phyloP scores from a whole-genome alignment of 2,113 vertebrate genomes.

The Serilophus lunatus region DNA sequence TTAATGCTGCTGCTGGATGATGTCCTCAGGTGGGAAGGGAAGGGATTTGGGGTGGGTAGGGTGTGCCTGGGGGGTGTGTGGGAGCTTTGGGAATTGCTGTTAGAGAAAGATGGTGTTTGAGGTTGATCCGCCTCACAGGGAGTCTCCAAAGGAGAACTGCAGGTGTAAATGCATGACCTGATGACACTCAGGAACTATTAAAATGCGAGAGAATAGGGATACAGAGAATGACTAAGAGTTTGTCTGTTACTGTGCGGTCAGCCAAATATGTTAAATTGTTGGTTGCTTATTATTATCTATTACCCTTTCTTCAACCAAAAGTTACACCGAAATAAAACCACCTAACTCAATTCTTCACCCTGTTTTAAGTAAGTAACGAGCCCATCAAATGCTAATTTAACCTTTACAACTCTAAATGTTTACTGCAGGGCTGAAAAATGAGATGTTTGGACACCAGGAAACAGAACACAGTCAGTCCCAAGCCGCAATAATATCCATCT shows the following conservation, averaged over 20 bases:
- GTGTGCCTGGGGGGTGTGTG: background rate
- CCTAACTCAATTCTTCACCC: background rate
- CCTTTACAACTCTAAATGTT: background rate
- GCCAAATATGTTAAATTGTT: background rate
- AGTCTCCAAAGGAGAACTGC: background rate
- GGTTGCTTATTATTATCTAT: background rate
- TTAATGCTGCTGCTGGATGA: background rate
- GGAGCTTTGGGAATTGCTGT: background rate
- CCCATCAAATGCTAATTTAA: background rate
- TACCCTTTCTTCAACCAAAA: background rate
- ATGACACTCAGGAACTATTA: background rate
- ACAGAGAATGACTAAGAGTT: background rate
- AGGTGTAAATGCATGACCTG: fast-evolving
- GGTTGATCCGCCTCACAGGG: fast-evolving
- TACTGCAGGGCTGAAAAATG: background rate
- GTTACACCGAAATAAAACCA: background rate
- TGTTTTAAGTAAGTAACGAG: background rate
- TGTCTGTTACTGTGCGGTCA: fast-evolving
- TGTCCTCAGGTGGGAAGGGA: background rate
- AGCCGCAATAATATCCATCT: fast-evolving
- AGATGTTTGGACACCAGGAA: background rate
- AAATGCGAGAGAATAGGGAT: background rate
- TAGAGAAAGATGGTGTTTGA: background rate
- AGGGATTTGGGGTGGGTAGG: background rate
- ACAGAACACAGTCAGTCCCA: background rate